Conservation (phyloP, 2,888 invertebrate species). For the Ormyrus nitidulus region DNA sequence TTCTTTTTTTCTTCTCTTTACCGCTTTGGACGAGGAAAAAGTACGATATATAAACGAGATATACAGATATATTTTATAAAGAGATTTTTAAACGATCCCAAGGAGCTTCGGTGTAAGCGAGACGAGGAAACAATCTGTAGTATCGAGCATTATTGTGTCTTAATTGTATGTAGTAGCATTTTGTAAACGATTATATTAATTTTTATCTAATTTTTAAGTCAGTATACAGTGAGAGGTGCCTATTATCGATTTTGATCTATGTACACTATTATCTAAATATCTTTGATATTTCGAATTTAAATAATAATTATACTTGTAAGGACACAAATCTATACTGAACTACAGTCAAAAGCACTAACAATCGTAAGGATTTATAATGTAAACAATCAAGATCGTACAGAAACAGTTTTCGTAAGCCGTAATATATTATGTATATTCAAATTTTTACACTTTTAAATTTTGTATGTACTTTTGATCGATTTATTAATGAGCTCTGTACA, state of each 20-base stretch:
- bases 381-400: slow-evolving; percentile 43
- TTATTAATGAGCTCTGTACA: slow-evolving; percentile 30
- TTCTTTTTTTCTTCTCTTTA: slow-evolving; percentile 23
- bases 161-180: slow-evolving; percentile 73
- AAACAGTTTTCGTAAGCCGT: slow-evolving; percentile 3
- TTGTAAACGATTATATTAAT: slow-evolving; percentile 59
- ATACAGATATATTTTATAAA: slow-evolving; percentile 65
- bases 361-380: slow-evolving; percentile 25
- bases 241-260: slow-evolving; percentile 63
- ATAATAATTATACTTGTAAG: slow-evolving; percentile 37
- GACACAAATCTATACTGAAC: slow-evolving; percentile 34
- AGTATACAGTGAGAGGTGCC: slow-evolving; percentile 71
- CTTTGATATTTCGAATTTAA: slow-evolving; percentile 52
- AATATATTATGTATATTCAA: slow-evolving; percentile 20
- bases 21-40: slow-evolving; percentile 19
- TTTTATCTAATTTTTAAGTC: slow-evolving; percentile 65
- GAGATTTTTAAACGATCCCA: slow-evolving; percentile 61
- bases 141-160: slow-evolving; percentile 63
- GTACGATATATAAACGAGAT: slow-evolving; percentile 56
- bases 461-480: slow-evolving; percentile 25
- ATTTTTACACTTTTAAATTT: slow-evolving; percentile 12
- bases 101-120: slow-evolving; percentile 60
- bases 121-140: slow-evolving; percentile 59
- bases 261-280: slow-evolving; percentile 49
- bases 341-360: slow-evolving; percentile 37